Percentiles rank a stretch among this genome's conserved stretches.
Conservation (phyloP, 2,797 vertebrate species). For the Eulemur albifrons region DNA sequence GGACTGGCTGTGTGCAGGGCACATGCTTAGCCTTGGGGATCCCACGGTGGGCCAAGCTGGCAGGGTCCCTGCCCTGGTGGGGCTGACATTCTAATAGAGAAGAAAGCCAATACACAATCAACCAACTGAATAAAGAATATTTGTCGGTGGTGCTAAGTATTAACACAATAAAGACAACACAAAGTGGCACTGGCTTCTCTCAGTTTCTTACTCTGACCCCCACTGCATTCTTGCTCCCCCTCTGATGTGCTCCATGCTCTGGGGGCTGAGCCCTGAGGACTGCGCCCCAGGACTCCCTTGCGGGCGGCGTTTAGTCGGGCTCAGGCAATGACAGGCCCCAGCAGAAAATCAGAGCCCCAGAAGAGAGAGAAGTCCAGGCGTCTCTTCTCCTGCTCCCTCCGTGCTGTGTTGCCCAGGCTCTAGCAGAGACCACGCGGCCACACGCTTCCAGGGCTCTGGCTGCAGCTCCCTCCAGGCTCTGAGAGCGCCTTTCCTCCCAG, state of each 20-base stretch:
- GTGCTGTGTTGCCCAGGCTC: neutral
- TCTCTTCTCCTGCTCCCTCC: neutral
- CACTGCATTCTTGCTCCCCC: fast-evolving
- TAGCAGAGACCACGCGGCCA: fast-evolving
- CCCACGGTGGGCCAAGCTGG: neutral
- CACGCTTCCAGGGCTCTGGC: fast-evolving
- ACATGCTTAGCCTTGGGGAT: neutral
- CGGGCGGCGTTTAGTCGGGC: neutral
- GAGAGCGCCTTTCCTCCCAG: neutral
- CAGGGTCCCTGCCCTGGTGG: neutral
- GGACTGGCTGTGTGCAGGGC: neutral
- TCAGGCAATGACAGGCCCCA: neutral
- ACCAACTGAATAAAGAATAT: neutral
- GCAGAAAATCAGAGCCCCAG: neutral
- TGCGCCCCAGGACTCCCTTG: neutral
- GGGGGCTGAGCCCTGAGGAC: neutral
- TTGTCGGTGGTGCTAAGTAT: neutral
- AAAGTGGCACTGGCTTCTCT: neutral
- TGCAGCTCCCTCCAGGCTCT: neutral
- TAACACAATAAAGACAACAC: neutral
- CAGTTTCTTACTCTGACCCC: neutral
- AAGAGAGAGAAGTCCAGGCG: neutral
- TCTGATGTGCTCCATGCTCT: neutral
- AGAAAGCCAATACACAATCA: neutral
- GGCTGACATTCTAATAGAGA: neutral